Evolutionary conservation across 1,140 invertebrate genomes (phyloP), one percentile per base, ranked within the genome.

Genomic region (roundworm (Caenorhabditis elegans)): DNA sequence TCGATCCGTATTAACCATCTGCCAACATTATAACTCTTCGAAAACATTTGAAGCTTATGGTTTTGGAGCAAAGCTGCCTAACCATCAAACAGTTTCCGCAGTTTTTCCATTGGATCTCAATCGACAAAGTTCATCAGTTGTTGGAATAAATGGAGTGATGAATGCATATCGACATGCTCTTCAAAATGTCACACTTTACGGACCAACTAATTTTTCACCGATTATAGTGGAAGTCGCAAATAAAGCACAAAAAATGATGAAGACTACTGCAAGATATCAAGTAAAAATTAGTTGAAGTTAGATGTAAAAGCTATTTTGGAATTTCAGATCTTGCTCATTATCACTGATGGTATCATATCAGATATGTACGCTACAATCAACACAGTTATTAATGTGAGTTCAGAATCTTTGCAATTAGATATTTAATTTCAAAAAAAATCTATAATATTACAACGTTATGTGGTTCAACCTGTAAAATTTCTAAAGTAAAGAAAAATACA

Each of bases 341-440:
- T 94, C 5, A 94, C 93, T 3, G 93, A 94, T 90, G 93, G 93
- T 28, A 92, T 93, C 28, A 93, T 94, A 34, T 93, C 92, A 15
- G 93, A 94, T 86, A 93, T 94, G 91, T 90, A 91, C 17, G 90
- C 92, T 39, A 93, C 93, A 0, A 92, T n/a, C 83, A 90, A 51
- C 89, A 90, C 83, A 90, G 46, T 84, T 28, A 81, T 78, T 51
- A 75, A 84, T 76, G 78, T 79, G 13, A 24, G 49, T 79, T 78
- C 5, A 28, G n/a, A n/a, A n/a, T n/a, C n/a, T n/a, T n/a, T n/a
- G n/a, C n/a, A n/a, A n/a, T n/a, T n/a, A n/a, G n/a, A n/a, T n/a
- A n/a, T n/a, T n/a, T n/a, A n/a, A n/a, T n/a, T n/a, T n/a, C n/a
- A n/a, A n/a, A n/a, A n/a, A n/a, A n/a, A n/a, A n/a, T n/a, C n/a